These are phyloP conservation scores for Rhinoraja longicauda DNA, from an alignment of 2,797 vertebrate species.

Conservation along the genomic window DNA sequence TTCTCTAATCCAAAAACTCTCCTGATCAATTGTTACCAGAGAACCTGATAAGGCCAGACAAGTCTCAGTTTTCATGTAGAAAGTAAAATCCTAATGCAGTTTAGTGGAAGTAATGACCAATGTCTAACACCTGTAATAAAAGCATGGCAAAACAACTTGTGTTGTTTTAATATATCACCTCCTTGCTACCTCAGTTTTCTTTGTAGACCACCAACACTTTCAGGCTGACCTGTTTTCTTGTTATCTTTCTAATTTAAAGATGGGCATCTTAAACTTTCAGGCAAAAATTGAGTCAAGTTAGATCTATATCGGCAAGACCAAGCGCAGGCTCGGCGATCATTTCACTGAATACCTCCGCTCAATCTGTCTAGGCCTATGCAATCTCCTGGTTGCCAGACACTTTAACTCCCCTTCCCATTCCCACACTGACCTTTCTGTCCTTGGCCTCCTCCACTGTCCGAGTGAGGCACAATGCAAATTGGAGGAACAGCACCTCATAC, in stretches of 20 bases:
- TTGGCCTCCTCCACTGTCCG: too few relatives aligned
- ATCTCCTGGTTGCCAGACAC: too few relatives aligned
- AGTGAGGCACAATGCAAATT: too few relatives aligned
- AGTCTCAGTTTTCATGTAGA: neutral
- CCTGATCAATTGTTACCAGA: neutral
- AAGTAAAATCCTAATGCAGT: conserved; percentile 22
- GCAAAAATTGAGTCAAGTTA: neutral
- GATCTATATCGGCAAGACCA: too few relatives aligned
- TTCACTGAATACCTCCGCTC: too few relatives aligned
- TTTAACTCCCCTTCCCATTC: too few relatives aligned
- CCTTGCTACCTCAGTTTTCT: neutral
- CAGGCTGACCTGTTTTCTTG: conserved; percentile 14
- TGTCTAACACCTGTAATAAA: conserved; percentile 8
- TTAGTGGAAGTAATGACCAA: neutral
- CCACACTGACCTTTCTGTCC: too few relatives aligned
- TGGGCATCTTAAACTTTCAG: conserved; percentile 4
- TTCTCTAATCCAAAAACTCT: neutral
- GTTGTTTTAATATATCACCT: conserved; percentile 15
- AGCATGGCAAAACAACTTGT: neutral
- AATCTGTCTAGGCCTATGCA: too few relatives aligned
- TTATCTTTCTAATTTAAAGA: conserved; percentile 13
- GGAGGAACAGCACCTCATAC: too few relatives aligned
- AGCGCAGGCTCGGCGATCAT: too few relatives aligned
- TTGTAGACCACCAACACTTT: conserved; percentile 12
- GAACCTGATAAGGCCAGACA: neutral